Evolutionary conservation across 2,113 vertebrate genomes (phyloP).

Genomic region (Chamaetylas fuelleborni): DNA sequence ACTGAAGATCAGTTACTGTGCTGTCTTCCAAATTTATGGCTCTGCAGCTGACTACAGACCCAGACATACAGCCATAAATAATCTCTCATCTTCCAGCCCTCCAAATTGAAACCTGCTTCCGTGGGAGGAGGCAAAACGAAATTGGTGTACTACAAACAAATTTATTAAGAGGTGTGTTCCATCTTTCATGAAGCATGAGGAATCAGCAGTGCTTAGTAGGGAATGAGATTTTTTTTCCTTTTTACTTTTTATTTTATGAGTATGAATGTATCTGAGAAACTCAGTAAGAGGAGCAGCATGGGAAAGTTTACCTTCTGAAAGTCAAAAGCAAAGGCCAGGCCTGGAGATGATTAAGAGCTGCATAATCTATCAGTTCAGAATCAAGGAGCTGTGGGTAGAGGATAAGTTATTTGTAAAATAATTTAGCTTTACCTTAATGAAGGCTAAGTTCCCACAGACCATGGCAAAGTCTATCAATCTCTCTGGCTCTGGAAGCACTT

Average conservation of each 20-base stretch:
- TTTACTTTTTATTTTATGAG: not conserved
- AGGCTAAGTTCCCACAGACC: not conserved
- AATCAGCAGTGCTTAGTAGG: not conserved
- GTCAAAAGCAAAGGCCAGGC: conserved; percentile 32
- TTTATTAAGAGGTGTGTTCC: conserved; percentile 26
- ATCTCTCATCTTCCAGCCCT: not conserved
- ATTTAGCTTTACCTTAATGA: conserved; percentile 55
- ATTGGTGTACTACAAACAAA: conserved; percentile 38
- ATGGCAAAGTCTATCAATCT: conserved; percentile 33
- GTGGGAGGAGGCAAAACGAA: conserved; percentile 10
- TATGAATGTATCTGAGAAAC: not conserved
- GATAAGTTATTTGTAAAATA: conserved; percentile 49
- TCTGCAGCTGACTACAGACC: conserved; percentile 1
- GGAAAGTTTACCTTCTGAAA: conserved; percentile 26
- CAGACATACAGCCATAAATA: not conserved
- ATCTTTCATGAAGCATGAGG: not conserved
- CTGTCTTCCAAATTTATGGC: conserved; percentile 41
- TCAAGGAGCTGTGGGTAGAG: not conserved
- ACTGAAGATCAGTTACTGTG: not conserved
- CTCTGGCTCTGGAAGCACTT: not conserved
- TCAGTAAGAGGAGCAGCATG: not conserved
- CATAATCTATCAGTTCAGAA: conserved; percentile 40
- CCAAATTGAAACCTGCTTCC: conserved; percentile 42
- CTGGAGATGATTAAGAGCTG: conserved; percentile 37
- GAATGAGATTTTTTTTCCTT: not conserved